phyloP scores from a whole-genome alignment of 2,797 vertebrate genomes.

The Syngnathus rostellatus region DNA sequence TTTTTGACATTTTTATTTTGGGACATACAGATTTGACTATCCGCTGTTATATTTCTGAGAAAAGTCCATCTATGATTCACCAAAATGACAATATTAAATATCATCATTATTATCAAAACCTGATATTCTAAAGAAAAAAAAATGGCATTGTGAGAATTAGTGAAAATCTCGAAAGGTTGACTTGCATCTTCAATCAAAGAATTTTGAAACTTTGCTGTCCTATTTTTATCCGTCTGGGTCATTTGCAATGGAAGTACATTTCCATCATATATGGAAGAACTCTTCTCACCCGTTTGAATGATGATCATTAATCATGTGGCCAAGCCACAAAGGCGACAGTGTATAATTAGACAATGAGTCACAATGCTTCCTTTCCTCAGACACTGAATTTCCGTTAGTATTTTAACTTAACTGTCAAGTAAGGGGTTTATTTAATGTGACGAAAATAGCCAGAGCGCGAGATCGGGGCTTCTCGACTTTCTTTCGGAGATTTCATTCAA shows the following conservation, averaged over 20 bases:
- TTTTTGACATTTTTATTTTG: too few species aligned
- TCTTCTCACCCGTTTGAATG: constrained; percentile 1
- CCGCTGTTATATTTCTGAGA: not conserved
- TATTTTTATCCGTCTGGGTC: not conserved
- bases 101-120: too few species aligned
- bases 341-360: constrained; percentile 15
- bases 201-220: not conserved
- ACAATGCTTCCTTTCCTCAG: constrained; percentile 23
- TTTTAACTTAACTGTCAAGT: constrained; percentile 22
- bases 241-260: not conserved
- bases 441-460: constrained; percentile 5
- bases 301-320: constrained; percentile 4
- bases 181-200: not conserved
- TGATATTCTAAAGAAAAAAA: too few species aligned
- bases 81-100: too few species aligned
- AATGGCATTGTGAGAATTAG: too few species aligned
- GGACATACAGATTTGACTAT: too few species aligned
- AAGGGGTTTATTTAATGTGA: constrained; percentile 14
- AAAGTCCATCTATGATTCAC: too few species aligned
- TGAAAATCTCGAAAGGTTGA: too few species aligned
- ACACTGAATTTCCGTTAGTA: constrained; percentile 31
- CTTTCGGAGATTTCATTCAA: not conserved
- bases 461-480: not conserved
- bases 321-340: not conserved
- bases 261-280: not conserved